A percentile compares a stretch with the other conserved stretches of the same genome.
Conservation (phyloP, 2,888 invertebrate genomes). For the Ctena decussata region DNA sequence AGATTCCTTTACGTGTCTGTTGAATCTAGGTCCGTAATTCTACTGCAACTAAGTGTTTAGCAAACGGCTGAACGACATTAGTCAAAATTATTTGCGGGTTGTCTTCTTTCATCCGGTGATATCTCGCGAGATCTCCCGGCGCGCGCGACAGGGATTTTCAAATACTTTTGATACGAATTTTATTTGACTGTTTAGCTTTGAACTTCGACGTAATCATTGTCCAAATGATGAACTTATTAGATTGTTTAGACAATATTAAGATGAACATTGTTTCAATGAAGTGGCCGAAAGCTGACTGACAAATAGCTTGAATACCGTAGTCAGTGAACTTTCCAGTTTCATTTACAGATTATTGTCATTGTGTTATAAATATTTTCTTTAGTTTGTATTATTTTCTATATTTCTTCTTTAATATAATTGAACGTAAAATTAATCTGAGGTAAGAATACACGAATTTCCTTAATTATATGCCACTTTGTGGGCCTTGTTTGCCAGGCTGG, state of each 20-base stretch:
- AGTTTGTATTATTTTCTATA: too few relatives aligned
- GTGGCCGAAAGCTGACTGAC: too few relatives aligned
- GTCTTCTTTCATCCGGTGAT: constrained; percentile 9
- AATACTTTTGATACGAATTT: constrained; percentile 53
- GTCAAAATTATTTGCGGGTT: background rate
- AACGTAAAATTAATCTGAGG: too few relatives aligned
- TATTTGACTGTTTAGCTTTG: constrained; percentile 58
- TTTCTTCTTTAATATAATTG: too few relatives aligned
- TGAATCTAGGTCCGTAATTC: background rate
- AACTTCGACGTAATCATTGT: constrained; percentile 8
- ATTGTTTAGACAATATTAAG: background rate
- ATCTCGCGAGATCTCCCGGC: constrained; percentile 21
- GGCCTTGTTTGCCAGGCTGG: too few relatives aligned
- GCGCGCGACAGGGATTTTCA: constrained; percentile 49
- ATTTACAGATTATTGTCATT: too few relatives aligned
- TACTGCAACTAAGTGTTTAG: background rate
- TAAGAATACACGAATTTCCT: too few relatives aligned
- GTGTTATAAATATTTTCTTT: too few relatives aligned
- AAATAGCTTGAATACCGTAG: too few relatives aligned
- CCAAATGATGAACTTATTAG: background rate
- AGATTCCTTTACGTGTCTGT: background rate
- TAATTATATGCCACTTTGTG: too few relatives aligned
- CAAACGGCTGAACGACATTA: background rate
- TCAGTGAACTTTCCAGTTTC: too few relatives aligned
- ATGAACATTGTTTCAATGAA: background rate